These are phyloP conservation scores for Crocallis elinguaria DNA, from an alignment of 2,888 invertebrate genomes.

Conservation along the genomic window DNA sequence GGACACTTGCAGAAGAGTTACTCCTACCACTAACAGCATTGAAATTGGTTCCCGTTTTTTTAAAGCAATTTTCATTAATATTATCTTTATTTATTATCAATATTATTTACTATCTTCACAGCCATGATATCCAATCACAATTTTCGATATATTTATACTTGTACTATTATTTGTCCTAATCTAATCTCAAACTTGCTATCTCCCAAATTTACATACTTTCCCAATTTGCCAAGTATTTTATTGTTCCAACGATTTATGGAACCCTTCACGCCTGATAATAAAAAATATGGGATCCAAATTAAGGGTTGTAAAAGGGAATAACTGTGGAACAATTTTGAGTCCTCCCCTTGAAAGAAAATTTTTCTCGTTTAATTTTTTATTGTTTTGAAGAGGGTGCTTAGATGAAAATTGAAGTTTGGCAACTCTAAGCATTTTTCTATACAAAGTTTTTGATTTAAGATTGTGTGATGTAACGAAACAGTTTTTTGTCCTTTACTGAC, in stretches of 20 bases:
- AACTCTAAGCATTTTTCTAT: too few relatives aligned
- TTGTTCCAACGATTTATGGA: not conserved
- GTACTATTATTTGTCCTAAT: not conserved
- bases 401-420: not conserved
- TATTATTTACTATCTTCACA: too few relatives aligned
- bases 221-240: not conserved
- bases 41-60: too few relatives aligned
- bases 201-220: not conserved
- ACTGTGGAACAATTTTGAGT: not conserved
- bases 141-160: too few relatives aligned
- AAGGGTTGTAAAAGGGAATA: not conserved
- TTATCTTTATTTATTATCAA: too few relatives aligned
- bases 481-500: too few relatives aligned
- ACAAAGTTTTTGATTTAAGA: not conserved
- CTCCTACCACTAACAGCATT: too few relatives aligned
- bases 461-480: not conserved
- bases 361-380: not conserved
- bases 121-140: too few relatives aligned
- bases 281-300: constrained; percentile 1
- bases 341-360: not conserved
- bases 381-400: not conserved
- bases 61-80: too few relatives aligned
- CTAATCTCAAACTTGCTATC: not conserved
- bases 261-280: not conserved
- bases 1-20: too few relatives aligned